A percentile compares a stretch with the other conserved stretches of the same genome.
Conservation (phyloP, 2,113 vertebrate species). For the Orycteropus afer region DNA sequence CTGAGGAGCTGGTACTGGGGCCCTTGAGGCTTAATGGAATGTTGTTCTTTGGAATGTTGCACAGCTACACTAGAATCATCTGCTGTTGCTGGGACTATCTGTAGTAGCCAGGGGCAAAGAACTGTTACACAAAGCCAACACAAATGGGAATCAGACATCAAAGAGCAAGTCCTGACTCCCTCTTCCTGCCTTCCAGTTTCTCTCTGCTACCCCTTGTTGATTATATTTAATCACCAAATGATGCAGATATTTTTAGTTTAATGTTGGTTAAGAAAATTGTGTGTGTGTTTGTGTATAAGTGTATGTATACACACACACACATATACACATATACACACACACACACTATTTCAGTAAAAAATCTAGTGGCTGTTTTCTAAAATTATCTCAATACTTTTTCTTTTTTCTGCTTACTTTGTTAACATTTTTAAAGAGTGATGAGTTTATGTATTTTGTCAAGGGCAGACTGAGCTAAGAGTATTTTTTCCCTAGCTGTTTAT, state of each 20-base stretch:
- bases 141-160: background rate
- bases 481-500: background rate
- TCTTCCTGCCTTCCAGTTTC: background rate
- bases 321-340: too few species aligned
- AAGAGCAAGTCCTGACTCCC: background rate
- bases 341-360: too few species aligned
- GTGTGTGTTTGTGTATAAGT: too few species aligned
- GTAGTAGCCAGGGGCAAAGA: background rate
- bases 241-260: background rate
- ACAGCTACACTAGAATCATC: too few species aligned
- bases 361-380: background rate
- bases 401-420: background rate
- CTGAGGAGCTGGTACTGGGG: background rate
- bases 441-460: background rate
- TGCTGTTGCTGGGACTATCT: background rate
- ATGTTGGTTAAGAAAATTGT: background rate
- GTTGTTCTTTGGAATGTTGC: background rate
- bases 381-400: background rate
- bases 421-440: background rate
- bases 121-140: background rate
- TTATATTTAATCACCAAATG: background rate
- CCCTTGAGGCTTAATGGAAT: fast-evolving
- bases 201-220: background rate
- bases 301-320: too few species aligned
- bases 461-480: fast-evolving